Base-by-base conservation (phyloP, 1,140 invertebrate species). In the Drosophila willistoni region DNA sequence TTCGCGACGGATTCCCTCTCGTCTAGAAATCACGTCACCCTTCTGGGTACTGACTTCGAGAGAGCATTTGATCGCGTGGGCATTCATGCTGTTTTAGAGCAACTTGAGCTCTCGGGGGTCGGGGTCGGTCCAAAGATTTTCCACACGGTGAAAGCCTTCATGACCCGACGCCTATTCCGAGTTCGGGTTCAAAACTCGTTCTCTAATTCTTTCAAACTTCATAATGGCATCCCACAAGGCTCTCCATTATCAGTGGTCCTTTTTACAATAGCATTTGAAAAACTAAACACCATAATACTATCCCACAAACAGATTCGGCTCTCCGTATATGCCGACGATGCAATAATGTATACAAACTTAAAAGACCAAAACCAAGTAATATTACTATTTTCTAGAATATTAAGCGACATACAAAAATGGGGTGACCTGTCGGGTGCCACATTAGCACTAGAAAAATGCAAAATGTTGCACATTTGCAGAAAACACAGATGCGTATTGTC, bases 391-490 rank as follows among this genome's bases (percentile, higher is more conserved):
- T 64, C 44, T 2, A 34, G 51, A 54, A 64, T 54, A 17, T 33
- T 54, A 36, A 54, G 5, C 7, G 63, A 54, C 25, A 54, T 64
- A 6, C 17, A 54, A 51, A 47, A 64, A 9, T 54, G 44, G 44
- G 44, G 62, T 19, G 44, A n/a, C 12, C 33, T 51, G 10, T 68
- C 65, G 55, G 65, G 65, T 22, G 65, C 65, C 39, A 57, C 41
- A 14, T 41, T 60, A 13, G 25, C 65, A 25, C 14, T 60, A 59
- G 56, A 25, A 19, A 68, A 68, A 60, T 68, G 65, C 33, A 68
- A 68, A 59, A 57, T 44, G 9, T 19, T 60, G 3, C 65, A 68
- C 17, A 44, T 60, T 17, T 68, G 65, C 33, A 41, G 39, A 7
- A 60, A 68, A 42, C 56, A 60, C 12, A 57, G 19, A 42, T 68